A percentile compares a stretch with the other conserved stretches of the same genome.
These are phyloP conservation scores for Tribolium freemani DNA, from an alignment of 2,888 invertebrate genomes.

Conservation along the genomic window DNA sequence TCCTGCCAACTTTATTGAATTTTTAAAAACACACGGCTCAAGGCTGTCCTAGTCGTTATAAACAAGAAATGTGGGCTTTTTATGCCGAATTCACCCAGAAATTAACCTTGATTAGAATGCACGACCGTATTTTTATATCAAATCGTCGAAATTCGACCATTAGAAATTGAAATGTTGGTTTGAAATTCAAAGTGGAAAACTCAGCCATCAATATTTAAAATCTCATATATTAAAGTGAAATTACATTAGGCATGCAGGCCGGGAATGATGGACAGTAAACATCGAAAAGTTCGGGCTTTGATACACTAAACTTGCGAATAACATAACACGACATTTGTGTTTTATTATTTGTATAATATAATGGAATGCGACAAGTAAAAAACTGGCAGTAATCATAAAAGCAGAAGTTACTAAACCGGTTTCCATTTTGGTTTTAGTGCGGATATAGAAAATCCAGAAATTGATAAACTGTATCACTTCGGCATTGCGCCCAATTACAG, in stretches of 20 bases:
- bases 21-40: conserved; percentile 15
- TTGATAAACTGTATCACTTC: conserved; percentile 11
- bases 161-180: neutral
- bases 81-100: conserved; percentile 16
- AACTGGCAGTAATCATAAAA: conserved; percentile 40
- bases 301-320: neutral
- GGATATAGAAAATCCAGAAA: conserved; percentile 38
- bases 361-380: conserved; percentile 40
- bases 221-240: conserved; percentile 11
- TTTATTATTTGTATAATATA: conserved; percentile 34
- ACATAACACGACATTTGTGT: conserved; percentile 6
- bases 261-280: neutral
- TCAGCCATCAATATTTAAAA: neutral
- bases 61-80: conserved; percentile 30
- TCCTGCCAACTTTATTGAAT: conserved; percentile 18
- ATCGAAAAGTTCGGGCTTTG: neutral
- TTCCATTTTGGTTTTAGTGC: conserved; percentile 34
- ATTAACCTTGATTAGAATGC: conserved; percentile 24
- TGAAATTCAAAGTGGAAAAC: neutral
- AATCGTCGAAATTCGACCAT: conserved; percentile 1
- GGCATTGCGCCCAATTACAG: too few species aligned
- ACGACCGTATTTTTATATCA: neutral
- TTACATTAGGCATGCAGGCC: conserved; percentile 8
- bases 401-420: conserved; percentile 45
- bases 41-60: conserved; percentile 32